A percentile compares a stretch with the other conserved stretches of the same genome.
Evolutionary conservation across 2,797 vertebrate species (phyloP).

Genomic region (Gambusia yucatana): DNA sequence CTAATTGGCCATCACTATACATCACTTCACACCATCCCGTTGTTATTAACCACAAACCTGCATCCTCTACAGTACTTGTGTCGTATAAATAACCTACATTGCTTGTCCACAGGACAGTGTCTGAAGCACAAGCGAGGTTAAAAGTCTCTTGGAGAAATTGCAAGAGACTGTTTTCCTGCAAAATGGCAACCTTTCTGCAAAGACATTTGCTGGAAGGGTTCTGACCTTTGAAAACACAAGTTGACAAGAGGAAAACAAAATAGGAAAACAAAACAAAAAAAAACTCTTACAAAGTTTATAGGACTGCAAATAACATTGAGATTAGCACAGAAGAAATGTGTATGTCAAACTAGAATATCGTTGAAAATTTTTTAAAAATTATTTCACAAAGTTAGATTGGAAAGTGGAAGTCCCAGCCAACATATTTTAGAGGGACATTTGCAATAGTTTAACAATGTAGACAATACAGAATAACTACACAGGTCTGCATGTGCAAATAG

Average conservation of each 20-base stretch:
- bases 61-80: conserved; percentile 42
- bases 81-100: conserved; percentile 54
- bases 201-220: conserved; percentile 9
- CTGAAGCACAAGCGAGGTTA: conserved; percentile 27
- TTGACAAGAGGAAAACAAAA: neutral
- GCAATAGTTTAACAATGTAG: neutral
- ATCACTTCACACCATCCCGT: conserved; percentile 64
- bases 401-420: too few relatives aligned
- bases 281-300: neutral
- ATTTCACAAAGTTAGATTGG: neutral
- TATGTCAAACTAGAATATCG: neutral
- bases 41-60: conserved; percentile 61
- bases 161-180: conserved; percentile 29
- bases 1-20: conserved; percentile 70
- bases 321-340: neutral
- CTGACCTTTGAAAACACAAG: conserved; percentile 13
- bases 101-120: conserved; percentile 31
- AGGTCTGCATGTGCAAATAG: neutral
- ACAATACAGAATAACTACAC: neutral
- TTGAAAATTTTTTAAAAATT: neutral
- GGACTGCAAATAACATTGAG: neutral
- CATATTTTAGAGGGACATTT: neutral
- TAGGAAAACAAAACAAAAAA: neutral
- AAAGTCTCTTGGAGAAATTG: conserved; percentile 25
- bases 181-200: conserved; percentile 1